Evolutionary conservation across 2,797 vertebrate genomes (phyloP).

Genomic region (Taeniopygia guttata): DNA sequence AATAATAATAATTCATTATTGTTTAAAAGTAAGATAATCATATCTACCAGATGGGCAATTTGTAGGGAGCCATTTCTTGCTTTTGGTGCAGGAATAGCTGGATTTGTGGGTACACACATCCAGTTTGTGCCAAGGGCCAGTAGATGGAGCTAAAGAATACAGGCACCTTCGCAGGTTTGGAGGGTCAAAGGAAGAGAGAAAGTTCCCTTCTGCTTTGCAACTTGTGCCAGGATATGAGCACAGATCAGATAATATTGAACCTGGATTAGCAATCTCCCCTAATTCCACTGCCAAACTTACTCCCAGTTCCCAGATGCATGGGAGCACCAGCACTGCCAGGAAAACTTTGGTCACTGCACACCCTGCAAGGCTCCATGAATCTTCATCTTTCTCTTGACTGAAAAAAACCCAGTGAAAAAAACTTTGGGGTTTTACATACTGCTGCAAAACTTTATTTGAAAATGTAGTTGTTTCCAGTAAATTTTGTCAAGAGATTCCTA

Average conservation of each 20-base stretch:
- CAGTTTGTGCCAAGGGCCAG: slow-evolving; percentile 15
- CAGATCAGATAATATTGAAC: background rate
- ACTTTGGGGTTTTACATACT: background rate
- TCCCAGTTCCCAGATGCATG: background rate
- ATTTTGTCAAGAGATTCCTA: background rate
- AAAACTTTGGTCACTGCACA: background rate
- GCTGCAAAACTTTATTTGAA: background rate
- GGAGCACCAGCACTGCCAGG: background rate
- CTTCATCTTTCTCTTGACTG: background rate
- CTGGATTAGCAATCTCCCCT: background rate
- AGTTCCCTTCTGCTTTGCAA: background rate
- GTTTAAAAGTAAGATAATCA: slow-evolving; percentile 33
- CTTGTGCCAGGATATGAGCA: accelerated
- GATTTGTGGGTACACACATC: background rate
- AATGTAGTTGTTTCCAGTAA: background rate
- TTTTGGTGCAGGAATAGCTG: background rate
- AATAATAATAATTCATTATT: slow-evolving; percentile 26
- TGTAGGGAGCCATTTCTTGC: slow-evolving; percentile 9
- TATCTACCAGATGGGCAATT: slow-evolving; percentile 36
- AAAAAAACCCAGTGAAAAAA: background rate
- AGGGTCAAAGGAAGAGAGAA: background rate
- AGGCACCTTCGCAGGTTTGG: background rate
- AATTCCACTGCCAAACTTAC: background rate
- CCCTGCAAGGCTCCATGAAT: background rate
- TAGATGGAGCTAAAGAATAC: slow-evolving; percentile 63